Percentiles rank a stretch among this genome's conserved stretches.
These are phyloP conservation scores for Alitta virens DNA, from an alignment of 2,888 invertebrate genomes.

Conservation along the genomic window DNA sequence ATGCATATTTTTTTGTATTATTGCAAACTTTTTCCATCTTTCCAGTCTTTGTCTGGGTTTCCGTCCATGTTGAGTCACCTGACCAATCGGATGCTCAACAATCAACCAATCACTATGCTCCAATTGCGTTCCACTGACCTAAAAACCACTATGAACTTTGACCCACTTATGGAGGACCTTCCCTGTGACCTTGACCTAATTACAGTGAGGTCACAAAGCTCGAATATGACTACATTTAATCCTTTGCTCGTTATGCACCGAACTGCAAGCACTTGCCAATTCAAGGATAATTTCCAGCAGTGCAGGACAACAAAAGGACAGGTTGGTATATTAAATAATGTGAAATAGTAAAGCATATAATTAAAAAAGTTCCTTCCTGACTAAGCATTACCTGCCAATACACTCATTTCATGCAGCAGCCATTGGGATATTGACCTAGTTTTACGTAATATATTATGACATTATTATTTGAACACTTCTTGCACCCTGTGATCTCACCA, in stretches of 20 bases:
- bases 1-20: background rate
- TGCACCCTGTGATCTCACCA: too few relatives aligned
- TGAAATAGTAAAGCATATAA: too few relatives aligned
- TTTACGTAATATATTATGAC: too few relatives aligned
- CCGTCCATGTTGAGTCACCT: slow-evolving; percentile 16
- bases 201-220: slow-evolving; percentile 1
- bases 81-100: slow-evolving; percentile 11
- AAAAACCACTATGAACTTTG: background rate
- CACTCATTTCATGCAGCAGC: too few relatives aligned
- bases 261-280: slow-evolving; percentile 8
- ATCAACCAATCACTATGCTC: slow-evolving; percentile 4
- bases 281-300: slow-evolving; percentile 2
- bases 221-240: background rate
- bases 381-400: too few relatives aligned
- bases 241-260: slow-evolving; percentile 10
- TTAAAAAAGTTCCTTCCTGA: too few relatives aligned
- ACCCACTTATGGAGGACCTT: slow-evolving; percentile 5
- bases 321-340: too few relatives aligned
- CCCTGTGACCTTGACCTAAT: slow-evolving; percentile 16
- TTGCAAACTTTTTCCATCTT: background rate
- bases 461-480: too few relatives aligned
- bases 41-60: background rate
- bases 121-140: background rate
- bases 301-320: background rate
- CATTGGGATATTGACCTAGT: too few relatives aligned